Base-by-base conservation (phyloP, 2,113 vertebrate genomes). In the Brienomyrus longianalis region DNA sequence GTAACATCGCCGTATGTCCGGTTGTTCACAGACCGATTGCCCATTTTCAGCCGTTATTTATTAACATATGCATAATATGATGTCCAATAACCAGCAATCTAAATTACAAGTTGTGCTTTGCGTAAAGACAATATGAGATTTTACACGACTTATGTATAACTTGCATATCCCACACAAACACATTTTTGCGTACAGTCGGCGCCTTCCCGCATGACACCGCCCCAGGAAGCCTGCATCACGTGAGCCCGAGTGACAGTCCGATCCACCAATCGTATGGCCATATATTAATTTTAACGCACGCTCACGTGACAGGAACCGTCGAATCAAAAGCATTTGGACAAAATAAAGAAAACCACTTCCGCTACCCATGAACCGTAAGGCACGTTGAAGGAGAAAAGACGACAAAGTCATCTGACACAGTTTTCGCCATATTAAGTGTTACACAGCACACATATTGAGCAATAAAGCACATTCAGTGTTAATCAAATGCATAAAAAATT, bases 401-500 rank as follows among this genome's bases (percentile, higher is more conserved):
- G 48, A 92, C 93, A 92, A 92, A 93, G 93, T 93, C 93, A 94
- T 92, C 92, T 94, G 93, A 93, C 17, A 19, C 17, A 7, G n/a
- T 62, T 90, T 48, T 90, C 93, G 93, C 93, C 93, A 94, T 94
- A 91, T 94, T 94, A 84, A 47, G 52, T 66, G 31, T 88, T 83
- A 92, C 91, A 91, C 87, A 89, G 89, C 92, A 91, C 91, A 89
- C 86, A 92, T 84, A 92, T 83, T 85, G 88, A 92, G 74, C 87
- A 87, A 70, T 52, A 87, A 91, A 90, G 91, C 87, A 89, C 47
- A 92, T 92, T 91, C 92, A 92, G 91, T 93, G 90, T 91, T 91
- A 84, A 90, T 89, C 90, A 92, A 93, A 94, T 91, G 87, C 90
- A 93, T 91, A 90, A 93, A 93, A 93, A 91, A 89, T 70, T 66